phyloP scores from a whole-genome alignment of 2,113 vertebrate species.

The Pseudorhombus dupliciocellatus region DNA sequence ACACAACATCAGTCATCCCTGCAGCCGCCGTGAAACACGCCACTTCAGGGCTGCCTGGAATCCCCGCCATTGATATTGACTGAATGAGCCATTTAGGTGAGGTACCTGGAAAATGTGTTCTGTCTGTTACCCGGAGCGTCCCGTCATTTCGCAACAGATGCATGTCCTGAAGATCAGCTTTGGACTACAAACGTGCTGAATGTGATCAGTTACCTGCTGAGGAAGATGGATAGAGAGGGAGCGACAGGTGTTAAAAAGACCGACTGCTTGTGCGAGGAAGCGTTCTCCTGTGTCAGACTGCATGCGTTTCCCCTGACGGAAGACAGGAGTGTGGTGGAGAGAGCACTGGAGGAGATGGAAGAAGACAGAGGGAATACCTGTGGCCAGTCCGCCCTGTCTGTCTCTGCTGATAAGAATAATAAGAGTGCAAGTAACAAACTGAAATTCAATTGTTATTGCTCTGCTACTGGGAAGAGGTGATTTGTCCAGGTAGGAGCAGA shows the following conservation, averaged over 20 bases:
- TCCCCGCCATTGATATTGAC: neutral
- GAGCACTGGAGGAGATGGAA: slow-evolving; percentile 14
- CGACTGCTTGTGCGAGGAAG: slow-evolving; percentile 42
- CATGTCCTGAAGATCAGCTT: slow-evolving; percentile 8
- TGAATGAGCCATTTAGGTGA: slow-evolving; percentile 6
- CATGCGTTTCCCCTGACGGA: slow-evolving; percentile 33
- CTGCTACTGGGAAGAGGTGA: slow-evolving; percentile 9
- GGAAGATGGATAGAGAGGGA: slow-evolving; percentile 18
- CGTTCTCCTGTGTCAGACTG: slow-evolving; percentile 49
- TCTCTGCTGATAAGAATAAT: slow-evolving; percentile 40
- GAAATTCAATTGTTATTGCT: slow-evolving; percentile 7
- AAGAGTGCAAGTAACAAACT: slow-evolving; percentile 26
- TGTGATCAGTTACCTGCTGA: neutral
- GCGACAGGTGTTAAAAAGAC: slow-evolving; percentile 8
- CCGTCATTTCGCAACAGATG: slow-evolving; percentile 20
- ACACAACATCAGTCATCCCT: slow-evolving; percentile 33
- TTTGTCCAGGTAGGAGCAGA: slow-evolving; percentile 1
- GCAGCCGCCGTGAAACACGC: slow-evolving; percentile 19
- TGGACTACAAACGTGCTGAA: neutral
- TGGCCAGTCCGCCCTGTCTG: slow-evolving; percentile 31
- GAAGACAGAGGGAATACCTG: slow-evolving; percentile 20
- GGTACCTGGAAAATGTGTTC: neutral
- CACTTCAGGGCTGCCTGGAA: slow-evolving; percentile 13
- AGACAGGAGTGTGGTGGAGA: slow-evolving; percentile 32
- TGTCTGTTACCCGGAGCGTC: neutral